Evolutionary conservation across 2,797 vertebrate genomes (phyloP), one percentile per base, ranked within the genome.

Genomic region (Enteromius trimaculatus): DNA sequence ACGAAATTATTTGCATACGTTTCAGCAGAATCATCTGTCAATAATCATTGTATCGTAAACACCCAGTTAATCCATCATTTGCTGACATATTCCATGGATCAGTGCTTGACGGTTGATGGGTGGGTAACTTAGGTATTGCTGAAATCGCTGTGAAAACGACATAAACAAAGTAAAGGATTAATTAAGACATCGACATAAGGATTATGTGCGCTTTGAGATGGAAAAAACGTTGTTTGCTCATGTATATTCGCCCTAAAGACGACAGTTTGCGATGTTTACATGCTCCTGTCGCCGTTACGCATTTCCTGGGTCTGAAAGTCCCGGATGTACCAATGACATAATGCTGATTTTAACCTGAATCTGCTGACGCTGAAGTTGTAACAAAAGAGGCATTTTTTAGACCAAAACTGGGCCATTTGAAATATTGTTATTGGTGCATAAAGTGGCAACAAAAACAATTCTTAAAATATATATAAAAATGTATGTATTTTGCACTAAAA

Each of bases 311-410:
- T 81, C 53, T 70, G 34, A 65, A 72, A n/a, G 21, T 64, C 74
- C 79, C 64, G 65, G 72, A 42, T 71, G 79, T 1, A 51, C 4
- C 42, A 72, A 84, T 84, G 82, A 84, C 78, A 74, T 85, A 60
- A 76, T 60, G 49, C 49, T 80, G 5, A 68, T n/a, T 76, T 81
- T 29, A 26, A 76, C 37, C 51, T 44, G 39, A 53, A 69, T 17
- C 49, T 71, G 55, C 37, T 62, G 44, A 53, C 65, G 42, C 8
- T 65, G 31, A 65, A 39, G 29, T 37, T 26, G 21, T 10, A 60
- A 53, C 29, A 51, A 37, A 65, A 8, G 29, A 34, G 3, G 8
- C 39, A 17, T 29, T 70, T 70, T n/a, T 69, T 31, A 14, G 21
- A 51, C 16, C 6, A 44, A 34, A 14, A n/a, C 19, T 13, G 6